A percentile compares a stretch with the other conserved stretches of the same genome.
Conservation (phyloP, 1,140 invertebrate genomes). For the Notospermus geniculatus region DNA sequence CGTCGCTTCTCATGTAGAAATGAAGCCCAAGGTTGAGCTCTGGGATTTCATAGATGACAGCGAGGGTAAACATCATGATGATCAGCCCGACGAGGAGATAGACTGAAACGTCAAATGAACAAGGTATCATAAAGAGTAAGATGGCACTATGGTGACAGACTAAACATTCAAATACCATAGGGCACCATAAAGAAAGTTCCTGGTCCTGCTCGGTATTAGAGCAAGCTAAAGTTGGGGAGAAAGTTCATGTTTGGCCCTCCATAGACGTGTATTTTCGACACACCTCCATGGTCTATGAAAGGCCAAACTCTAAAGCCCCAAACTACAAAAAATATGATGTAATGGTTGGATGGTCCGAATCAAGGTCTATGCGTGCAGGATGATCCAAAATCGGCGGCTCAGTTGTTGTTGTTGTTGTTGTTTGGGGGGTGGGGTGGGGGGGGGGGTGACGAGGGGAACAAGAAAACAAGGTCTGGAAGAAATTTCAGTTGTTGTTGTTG, state of each 20-base stretch:
- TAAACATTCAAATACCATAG: neutral
- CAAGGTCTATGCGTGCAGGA: no score
- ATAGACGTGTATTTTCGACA: no score
- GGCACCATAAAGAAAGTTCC: neutral
- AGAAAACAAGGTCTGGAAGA: neutral
- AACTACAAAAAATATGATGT: no score
- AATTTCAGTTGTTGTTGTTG: no score
- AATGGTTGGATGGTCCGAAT: no score
- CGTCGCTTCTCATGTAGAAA: slow-evolving; percentile 69
- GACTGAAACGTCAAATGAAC: slow-evolving; percentile 59
- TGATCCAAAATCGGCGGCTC: no score
- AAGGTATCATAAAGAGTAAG: neutral
- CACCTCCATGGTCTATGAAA: no score
- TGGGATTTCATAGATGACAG: slow-evolving; percentile 82
- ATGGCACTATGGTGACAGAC: neutral
- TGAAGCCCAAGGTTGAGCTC: slow-evolving; percentile 78
- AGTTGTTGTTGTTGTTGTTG: no score
- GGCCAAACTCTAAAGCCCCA: no score
- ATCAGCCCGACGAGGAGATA: slow-evolving; percentile 76
- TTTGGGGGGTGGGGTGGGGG: no score
- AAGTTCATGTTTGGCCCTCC: no score
- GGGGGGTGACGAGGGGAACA: neutral
- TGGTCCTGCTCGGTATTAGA: neutral
- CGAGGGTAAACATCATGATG: slow-evolving; percentile 79
- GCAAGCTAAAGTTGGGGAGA: neutral